Evolutionary conservation across 2,113 vertebrate genomes (phyloP).

Genomic region (Notiomystis cincta): DNA sequence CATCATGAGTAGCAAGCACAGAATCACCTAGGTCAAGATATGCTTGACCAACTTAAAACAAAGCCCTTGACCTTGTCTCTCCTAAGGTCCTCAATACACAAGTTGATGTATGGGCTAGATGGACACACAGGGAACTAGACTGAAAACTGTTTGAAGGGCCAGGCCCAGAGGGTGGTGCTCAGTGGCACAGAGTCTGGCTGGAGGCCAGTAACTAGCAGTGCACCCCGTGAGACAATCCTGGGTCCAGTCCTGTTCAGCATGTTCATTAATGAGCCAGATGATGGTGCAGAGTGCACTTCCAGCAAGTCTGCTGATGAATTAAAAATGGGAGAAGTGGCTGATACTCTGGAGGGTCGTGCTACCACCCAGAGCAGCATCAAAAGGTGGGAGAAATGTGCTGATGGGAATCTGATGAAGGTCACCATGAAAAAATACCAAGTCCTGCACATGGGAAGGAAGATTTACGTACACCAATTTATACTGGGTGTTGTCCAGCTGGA

Average conservation of each 20-base stretch:
- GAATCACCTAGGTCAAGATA: neutral
- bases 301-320: neutral
- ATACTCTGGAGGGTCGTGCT: accelerated
- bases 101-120: neutral
- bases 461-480: accelerated
- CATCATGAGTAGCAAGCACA: neutral
- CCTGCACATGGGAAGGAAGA: neutral
- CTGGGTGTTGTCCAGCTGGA: accelerated
- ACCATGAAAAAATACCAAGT: neutral
- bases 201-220: neutral
- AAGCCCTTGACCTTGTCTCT: neutral
- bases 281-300: neutral
- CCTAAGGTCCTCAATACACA: neutral
- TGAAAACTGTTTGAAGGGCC: neutral
- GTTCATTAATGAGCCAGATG: neutral
- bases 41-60: neutral
- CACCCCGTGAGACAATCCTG: accelerated
- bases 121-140: neutral
- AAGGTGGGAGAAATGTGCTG: neutral
- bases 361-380: neutral
- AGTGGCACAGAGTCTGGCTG: neutral
- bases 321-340: neutral
- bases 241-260: neutral
- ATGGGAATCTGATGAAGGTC: neutral
- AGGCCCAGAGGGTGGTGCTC: neutral